These are phyloP conservation scores for Acanthopagrus latus DNA, from an alignment of 2,797 vertebrate genomes.

Conservation along the genomic window DNA sequence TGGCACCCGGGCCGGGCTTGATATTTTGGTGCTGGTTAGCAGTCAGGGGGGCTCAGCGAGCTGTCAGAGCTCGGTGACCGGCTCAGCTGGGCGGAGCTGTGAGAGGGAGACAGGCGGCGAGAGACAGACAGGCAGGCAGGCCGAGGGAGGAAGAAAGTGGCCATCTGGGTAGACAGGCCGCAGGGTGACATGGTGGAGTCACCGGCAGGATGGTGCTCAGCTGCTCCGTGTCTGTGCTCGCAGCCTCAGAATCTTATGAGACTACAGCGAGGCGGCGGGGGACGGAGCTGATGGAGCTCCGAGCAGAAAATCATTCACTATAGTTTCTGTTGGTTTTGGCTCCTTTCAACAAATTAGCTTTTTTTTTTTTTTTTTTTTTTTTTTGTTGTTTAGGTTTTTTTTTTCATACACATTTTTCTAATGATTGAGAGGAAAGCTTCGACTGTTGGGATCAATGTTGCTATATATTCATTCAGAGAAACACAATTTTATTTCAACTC, in stretches of 20 bases:
- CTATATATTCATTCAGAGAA: neutral
- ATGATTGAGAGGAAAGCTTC: constrained; percentile 10
- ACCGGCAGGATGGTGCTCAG: constrained; percentile 75
- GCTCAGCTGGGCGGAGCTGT: constrained; percentile 51
- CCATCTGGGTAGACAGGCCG: constrained; percentile 79
- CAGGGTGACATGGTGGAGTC: constrained; percentile 75
- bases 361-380: neutral
- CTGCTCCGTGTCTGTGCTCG: constrained; percentile 67
- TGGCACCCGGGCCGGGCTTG: neutral
- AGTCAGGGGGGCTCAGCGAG: constrained; percentile 28
- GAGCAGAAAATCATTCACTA: constrained; percentile 47
- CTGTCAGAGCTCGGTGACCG: constrained; percentile 38
- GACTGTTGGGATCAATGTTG: constrained; percentile 11
- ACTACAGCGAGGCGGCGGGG: constrained; percentile 43
- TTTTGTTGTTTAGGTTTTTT: neutral
- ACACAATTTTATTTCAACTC: neutral
- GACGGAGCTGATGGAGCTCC: constrained; percentile 30
- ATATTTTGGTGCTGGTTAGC: constrained; percentile 53
- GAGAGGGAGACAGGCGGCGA: constrained; percentile 26
- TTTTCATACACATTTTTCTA: neutral
- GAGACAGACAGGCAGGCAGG: constrained; percentile 45
- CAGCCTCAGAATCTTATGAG: constrained; percentile 68
- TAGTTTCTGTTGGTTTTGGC: constrained; percentile 41
- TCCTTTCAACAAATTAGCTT: constrained; percentile 6
- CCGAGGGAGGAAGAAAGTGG: constrained; percentile 52